Evolutionary conservation across 2,113 vertebrate genomes (phyloP).

Genomic region (Hippopotamus amphibius): DNA sequence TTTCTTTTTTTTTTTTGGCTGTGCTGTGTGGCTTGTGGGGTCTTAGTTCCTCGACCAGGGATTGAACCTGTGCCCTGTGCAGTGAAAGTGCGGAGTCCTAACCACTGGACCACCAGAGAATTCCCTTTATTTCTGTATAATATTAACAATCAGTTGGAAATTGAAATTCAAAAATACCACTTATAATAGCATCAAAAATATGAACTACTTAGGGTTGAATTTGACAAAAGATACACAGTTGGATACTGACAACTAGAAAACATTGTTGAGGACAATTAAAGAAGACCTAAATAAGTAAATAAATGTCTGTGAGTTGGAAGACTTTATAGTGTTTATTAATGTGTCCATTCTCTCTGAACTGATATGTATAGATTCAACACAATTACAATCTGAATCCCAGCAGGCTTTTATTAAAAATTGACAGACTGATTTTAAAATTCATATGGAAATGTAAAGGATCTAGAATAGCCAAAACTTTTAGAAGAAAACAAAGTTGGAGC

Average conservation of each 20-base stretch:
- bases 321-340: neutral
- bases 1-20: neutral
- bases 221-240: neutral
- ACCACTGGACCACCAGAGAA: no score
- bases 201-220: constrained; percentile 1
- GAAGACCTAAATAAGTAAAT: neutral
- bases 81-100: no score
- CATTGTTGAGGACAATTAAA: neutral
- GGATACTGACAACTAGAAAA: constrained; percentile 17
- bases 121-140: neutral
- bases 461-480: neutral
- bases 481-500: neutral
- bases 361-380: neutral
- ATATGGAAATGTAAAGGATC: neutral
- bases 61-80: no score
- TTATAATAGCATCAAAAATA: neutral
- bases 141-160: neutral
- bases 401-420: neutral
- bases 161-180: constrained; percentile 1
- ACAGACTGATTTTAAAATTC: constrained; percentile 30
- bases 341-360: neutral
- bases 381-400: neutral
- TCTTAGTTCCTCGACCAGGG: no score
- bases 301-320: neutral
- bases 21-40: no score